phyloP scores from a whole-genome alignment of 2,888 invertebrate species.

The Mayetiola destructor region DNA sequence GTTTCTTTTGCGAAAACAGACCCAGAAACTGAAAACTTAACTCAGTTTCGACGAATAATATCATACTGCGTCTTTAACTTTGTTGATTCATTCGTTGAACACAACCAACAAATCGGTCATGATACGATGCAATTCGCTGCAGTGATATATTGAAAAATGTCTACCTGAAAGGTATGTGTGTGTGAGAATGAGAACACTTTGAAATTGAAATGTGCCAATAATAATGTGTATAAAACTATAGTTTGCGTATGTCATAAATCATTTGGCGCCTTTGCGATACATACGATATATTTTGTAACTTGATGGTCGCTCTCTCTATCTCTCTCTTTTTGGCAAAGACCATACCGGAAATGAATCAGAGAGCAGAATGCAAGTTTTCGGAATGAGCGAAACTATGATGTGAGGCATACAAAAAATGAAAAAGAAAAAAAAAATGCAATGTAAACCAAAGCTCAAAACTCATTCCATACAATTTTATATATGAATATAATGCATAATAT shows the following conservation, averaged over 20 bases:
- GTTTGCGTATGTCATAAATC: constrained; percentile 7
- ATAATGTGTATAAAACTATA: too few relatives aligned
- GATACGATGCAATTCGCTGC: constrained; percentile 10
- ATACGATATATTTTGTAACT: not conserved
- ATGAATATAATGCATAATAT: not conserved
- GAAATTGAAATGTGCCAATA: not conserved
- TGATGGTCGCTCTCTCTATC: not conserved
- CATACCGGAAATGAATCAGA: not conserved
- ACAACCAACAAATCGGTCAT: constrained; percentile 7
- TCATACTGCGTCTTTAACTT: not conserved
- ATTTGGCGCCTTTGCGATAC: constrained; percentile 10
- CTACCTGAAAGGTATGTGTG: not conserved
- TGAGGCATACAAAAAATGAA: not conserved
- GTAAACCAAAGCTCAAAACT: not conserved
- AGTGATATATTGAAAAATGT: constrained; percentile 4
- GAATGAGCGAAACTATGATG: not conserved
- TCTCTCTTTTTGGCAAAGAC: constrained; percentile 1
- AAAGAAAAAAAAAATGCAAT: not conserved
- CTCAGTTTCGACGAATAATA: too few relatives aligned
- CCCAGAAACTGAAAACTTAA: too few relatives aligned
- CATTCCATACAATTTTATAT: not conserved
- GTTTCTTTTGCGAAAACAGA: too few relatives aligned
- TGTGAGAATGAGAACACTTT: too few relatives aligned
- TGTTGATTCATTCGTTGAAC: not conserved
- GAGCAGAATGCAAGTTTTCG: not conserved